These are phyloP conservation scores for Typhlichthys eigenmanni DNA, from an alignment of 2,797 vertebrate species.

Conservation along the genomic window DNA sequence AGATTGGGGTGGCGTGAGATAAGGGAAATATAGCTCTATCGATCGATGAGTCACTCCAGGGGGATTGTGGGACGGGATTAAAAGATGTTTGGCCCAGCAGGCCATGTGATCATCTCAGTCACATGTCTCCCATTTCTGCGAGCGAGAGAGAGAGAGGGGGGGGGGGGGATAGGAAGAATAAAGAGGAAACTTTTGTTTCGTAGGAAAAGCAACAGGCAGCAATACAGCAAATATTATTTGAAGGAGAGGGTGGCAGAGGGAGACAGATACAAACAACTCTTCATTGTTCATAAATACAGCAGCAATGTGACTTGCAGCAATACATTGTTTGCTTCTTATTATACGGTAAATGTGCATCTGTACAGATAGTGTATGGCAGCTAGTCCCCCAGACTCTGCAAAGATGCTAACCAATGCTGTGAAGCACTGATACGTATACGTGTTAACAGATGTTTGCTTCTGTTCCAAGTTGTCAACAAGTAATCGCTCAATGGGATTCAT, in stretches of 20 bases:
- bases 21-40: conserved; percentile 26
- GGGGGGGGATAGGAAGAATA: not conserved
- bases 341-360: not conserved
- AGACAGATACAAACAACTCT: conserved; percentile 19
- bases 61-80: conserved; percentile 43
- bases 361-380: conserved; percentile 12
- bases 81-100: conserved; percentile 30
- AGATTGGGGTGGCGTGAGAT: conserved; percentile 41
- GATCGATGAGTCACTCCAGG: conserved; percentile 48
- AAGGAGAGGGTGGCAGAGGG: not conserved
- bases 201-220: not conserved
- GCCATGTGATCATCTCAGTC: conserved; percentile 69
- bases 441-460: conserved; percentile 35
- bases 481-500: conserved; percentile 30
- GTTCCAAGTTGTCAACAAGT: conserved; percentile 16
- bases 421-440: conserved; percentile 16
- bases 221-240: not conserved
- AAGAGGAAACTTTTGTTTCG: too few relatives aligned
- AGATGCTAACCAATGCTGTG: conserved; percentile 14
- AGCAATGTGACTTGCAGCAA: not conserved
- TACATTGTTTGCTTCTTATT: too few relatives aligned
- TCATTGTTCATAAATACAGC: conserved; percentile 17
- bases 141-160: conserved; percentile 1
- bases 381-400: not conserved
- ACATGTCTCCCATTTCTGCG: conserved; percentile 64